These are phyloP conservation scores for Heterotis niloticus DNA, from an alignment of 2,113 vertebrate genomes.

Conservation along the genomic window DNA sequence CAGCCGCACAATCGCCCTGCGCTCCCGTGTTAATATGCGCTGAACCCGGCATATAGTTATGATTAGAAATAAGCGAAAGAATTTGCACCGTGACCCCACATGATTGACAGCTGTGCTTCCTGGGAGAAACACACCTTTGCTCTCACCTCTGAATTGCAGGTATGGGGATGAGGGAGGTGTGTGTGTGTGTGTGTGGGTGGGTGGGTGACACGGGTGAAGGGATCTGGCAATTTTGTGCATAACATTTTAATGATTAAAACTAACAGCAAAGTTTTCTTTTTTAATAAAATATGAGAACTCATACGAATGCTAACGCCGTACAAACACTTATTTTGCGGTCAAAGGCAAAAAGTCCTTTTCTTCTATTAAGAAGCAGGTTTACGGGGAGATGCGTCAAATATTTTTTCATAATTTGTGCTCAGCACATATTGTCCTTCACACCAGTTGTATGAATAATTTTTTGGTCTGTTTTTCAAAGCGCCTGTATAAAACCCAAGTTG, in stretches of 20 bases:
- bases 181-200: no score
- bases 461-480: neutral
- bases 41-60: neutral
- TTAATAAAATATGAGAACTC: neutral
- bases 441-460: neutral
- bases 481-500: neutral
- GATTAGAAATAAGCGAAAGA: slow-evolving; percentile 1
- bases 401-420: neutral
- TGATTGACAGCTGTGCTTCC: neutral
- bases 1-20: neutral
- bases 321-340: no score
- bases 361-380: no score
- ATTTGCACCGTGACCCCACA: neutral
- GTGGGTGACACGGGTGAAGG: no score
- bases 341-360: no score
- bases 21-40: neutral
- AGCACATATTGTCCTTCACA: neutral
- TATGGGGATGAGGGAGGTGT: no score
- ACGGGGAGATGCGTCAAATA: neutral
- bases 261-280: neutral
- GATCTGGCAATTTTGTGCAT: neutral
- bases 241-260: neutral
- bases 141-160: neutral
- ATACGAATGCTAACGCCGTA: no score
- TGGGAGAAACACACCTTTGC: neutral